Base-by-base conservation (phyloP, 2,888 invertebrate species). In the Eucriotettix oculatus region DNA sequence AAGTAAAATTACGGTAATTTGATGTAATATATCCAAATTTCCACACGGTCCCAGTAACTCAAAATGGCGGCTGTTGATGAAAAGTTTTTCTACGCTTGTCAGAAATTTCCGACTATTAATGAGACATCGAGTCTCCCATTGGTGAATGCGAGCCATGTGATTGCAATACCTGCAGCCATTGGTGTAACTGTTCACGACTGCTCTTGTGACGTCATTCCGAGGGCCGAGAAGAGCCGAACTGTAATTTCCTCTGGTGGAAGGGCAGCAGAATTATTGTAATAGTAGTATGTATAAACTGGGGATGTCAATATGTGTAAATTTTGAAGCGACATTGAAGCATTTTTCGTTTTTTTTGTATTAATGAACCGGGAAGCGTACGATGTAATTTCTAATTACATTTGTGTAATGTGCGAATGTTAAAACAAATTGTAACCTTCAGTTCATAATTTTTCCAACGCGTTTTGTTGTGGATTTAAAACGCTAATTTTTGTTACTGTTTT, bases 21-120 rank as follows among this genome's bases (percentile, higher is more conserved):
- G 77, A 79, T 78, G 79, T 80, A 81, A 81, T 82, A 81, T 67
- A 79, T 81, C 80, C 80, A 80, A 83, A 85, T 81, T 83, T 82
- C 82, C 79, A 81, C 82, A 80, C 80, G 83, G 82, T 82, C 83
- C 80, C 80, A 80, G 80, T 83, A 83, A 83, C 83, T 83, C 87
- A 90, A 90, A 85, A 90, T 90, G 90, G 90, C 90, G 87, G 89
- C 88, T 87, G 86, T 87, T 88, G 88, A 87, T 87, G 87, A 87
- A 83, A 87, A 89, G 85, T 89, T 90, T 88, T 89, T 87, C 85
- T 87, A 87, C 87, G 88, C 89, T 89, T 89, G 89, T 89, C 89
- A 89, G 84, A 86, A 79, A 80, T 78, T 78, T 77, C 76, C 76
- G 75, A 75, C 74, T 75, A 76, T 71, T 72, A 73, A 72, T 68